Evolutionary conservation across 2,888 invertebrate species (phyloP), one percentile per base, ranked within the genome.

Genomic region (Thumatha senex): DNA sequence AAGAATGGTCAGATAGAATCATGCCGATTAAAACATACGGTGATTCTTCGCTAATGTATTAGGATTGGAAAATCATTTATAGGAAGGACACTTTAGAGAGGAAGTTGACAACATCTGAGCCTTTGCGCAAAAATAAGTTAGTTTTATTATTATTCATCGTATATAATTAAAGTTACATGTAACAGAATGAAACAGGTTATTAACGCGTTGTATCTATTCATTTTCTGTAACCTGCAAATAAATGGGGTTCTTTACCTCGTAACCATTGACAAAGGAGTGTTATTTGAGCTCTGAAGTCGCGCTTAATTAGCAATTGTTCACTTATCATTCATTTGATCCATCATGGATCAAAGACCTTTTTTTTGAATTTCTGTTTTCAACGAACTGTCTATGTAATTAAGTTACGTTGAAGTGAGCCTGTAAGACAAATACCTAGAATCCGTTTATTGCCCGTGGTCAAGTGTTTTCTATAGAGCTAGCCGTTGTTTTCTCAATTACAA

Each of bases 221-320:
- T 24, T 7, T 8, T 31, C 61, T 56, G 56, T 48, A 56, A 64
- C 55, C 33, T 53, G 33, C 38, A 52, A 60, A 52, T 31, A 31
- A 51, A 69, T 62, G 58, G 52, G 42, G 56, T 72, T 72, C 58
- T 60, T 61, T 66, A 72, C 61, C 38, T 59, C 51, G 60, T 61
- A 59, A 61, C 58, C 54, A 53, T 61, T 72, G 71, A 82, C 80
- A 83, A 82, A 81, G 64, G 73, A 44, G 62, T 60, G 64, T 51
- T 43, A 40, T 51, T 67, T 66, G 61, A 73, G 69, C 66, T 59
- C 57, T 58, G 59, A 60, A 63, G 66, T 74, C 61, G 67, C 56
- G 64, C 63, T 64, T 81, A 79, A 82, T 78, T 61, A 67, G 60
- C 76, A 57, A 80, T 84, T 84, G 83, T 83, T 79, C 61, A 34